These are phyloP conservation scores for Cyprinodon diabolis DNA, from an alignment of 2,797 vertebrate genomes.

Conservation along the genomic window DNA sequence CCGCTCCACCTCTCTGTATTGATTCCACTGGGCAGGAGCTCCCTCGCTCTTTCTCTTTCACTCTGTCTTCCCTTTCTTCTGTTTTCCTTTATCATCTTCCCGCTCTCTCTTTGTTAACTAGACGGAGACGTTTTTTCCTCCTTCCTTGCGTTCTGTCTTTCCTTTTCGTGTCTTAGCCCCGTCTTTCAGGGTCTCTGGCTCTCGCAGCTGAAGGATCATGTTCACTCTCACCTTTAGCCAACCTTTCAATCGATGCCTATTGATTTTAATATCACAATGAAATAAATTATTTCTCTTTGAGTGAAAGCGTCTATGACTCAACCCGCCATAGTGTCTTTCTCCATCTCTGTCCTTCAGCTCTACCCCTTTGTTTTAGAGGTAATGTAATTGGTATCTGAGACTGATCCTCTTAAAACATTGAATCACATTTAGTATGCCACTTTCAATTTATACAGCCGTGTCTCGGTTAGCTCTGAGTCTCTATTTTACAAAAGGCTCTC, in stretches of 20 bases:
- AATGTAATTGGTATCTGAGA: slow-evolving; percentile 73
- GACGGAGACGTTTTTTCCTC: slow-evolving; percentile 49
- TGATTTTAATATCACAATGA: slow-evolving; percentile 83
- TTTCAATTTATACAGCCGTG: slow-evolving; percentile 46
- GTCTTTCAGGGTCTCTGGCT: slow-evolving; percentile 52
- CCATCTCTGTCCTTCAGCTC: slow-evolving; percentile 37
- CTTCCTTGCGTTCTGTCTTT: background rate
- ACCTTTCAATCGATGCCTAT: slow-evolving; percentile 78
- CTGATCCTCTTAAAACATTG: slow-evolving; percentile 34
- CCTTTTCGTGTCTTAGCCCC: background rate
- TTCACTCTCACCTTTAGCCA: slow-evolving; percentile 77
- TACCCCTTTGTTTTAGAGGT: slow-evolving; percentile 61
- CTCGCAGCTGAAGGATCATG: slow-evolving; percentile 71
- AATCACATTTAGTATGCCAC: slow-evolving; percentile 53
- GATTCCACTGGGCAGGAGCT: slow-evolving; percentile 74
- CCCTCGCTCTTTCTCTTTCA: slow-evolving; percentile 44
- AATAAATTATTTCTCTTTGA: slow-evolving; percentile 79
- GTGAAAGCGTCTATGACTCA: slow-evolving; percentile 40
- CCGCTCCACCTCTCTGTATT: slow-evolving; percentile 80
- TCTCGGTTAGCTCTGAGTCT: slow-evolving; percentile 36
- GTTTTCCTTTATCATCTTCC: slow-evolving; percentile 36
- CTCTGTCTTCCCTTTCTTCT: slow-evolving; percentile 35
- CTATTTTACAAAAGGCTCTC: slow-evolving; percentile 17
- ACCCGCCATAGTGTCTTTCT: slow-evolving; percentile 18
- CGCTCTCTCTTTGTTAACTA: slow-evolving; percentile 59